phyloP scores from a whole-genome alignment of 2,888 invertebrate species.

The Aleiodes alternator region DNA sequence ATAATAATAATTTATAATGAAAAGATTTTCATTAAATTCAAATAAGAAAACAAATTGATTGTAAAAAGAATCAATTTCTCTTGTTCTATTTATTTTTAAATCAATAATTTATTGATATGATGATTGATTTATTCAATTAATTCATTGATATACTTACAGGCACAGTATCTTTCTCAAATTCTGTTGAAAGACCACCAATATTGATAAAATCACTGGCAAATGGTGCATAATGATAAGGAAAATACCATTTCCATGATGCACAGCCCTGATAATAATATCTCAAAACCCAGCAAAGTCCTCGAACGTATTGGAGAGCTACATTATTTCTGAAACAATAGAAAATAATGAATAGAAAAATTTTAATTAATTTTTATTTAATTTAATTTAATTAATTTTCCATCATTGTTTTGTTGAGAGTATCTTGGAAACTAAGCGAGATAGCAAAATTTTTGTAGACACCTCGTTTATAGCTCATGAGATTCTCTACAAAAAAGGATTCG shows the following conservation, averaged over 20 bases:
- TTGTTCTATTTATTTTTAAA: too few relatives aligned
- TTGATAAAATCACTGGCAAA: slow-evolving; percentile 99
- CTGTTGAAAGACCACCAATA: slow-evolving; percentile 88
- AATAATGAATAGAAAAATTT: slow-evolving; percentile 26
- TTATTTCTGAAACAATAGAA: slow-evolving; percentile 78
- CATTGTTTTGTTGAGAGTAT: too few relatives aligned
- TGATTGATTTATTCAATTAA: slow-evolving; percentile 17
- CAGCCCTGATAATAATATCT: slow-evolving; percentile 99
- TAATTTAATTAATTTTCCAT: too few relatives aligned
- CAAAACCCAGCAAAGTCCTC: slow-evolving; percentile 98
- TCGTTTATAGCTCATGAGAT: too few relatives aligned
- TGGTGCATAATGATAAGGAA: slow-evolving; percentile 99
- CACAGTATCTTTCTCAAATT: slow-evolving; percentile 91
- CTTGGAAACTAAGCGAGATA: too few relatives aligned
- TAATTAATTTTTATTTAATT: too few relatives aligned
- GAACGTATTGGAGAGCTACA: slow-evolving; percentile 95
- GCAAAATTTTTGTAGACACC: too few relatives aligned
- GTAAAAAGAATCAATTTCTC: too few relatives aligned
- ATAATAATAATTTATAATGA: neutral
- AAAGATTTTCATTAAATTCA: too few relatives aligned
- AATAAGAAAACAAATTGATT: too few relatives aligned
- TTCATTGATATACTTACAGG: slow-evolving; percentile 81
- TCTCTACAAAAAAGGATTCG: too few relatives aligned
- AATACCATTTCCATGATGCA: slow-evolving; percentile 99
- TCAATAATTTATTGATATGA: too few relatives aligned